Conservation (phyloP, 2,888 invertebrate species). For the Platycheirus albimanus region DNA sequence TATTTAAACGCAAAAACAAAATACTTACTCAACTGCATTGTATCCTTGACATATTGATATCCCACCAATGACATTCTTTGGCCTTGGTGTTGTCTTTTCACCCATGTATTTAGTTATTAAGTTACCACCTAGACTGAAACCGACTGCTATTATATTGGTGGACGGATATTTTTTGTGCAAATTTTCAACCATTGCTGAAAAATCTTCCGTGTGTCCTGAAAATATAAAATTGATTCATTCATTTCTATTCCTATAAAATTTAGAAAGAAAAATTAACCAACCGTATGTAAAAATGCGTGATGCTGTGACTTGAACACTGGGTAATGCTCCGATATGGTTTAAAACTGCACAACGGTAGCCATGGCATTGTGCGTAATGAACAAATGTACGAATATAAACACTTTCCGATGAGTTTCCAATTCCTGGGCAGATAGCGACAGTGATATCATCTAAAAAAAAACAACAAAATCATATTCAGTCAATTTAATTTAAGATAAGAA, state of each 20-base stretch:
- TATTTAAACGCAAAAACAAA: no score
- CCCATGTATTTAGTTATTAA: slow-evolving; percentile 96
- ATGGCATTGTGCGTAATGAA: slow-evolving; percentile 94
- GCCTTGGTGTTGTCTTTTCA: slow-evolving; percentile 86
- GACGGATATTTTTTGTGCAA: slow-evolving; percentile 89
- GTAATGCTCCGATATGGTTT: slow-evolving; percentile 95
- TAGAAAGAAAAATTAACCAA: slow-evolving; percentile 81
- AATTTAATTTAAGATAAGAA: no score
- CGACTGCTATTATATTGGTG: slow-evolving; percentile 91
- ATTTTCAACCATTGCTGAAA: slow-evolving; percentile 91
- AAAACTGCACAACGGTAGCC: slow-evolving; percentile 96
- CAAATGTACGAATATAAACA: slow-evolving; percentile 96
- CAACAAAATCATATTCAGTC: not conserved
- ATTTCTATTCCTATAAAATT: not conserved
- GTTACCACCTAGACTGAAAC: slow-evolving; percentile 97
- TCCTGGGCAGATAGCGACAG: slow-evolving; percentile 94
- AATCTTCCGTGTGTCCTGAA: slow-evolving; percentile 95
- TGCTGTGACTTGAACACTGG: slow-evolving; percentile 92
- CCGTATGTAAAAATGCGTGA: slow-evolving; percentile 96
- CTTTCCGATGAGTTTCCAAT: slow-evolving; percentile 98
- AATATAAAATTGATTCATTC: slow-evolving; percentile 10
- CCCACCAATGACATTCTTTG: slow-evolving; percentile 91
- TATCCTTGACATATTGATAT: slow-evolving; percentile 98
- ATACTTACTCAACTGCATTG: slow-evolving; percentile 94
- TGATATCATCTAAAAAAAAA: slow-evolving; percentile 89